These are phyloP conservation scores for Cecropterus lyciades DNA, from an alignment of 1,140 invertebrate species.

Conservation along the genomic window DNA sequence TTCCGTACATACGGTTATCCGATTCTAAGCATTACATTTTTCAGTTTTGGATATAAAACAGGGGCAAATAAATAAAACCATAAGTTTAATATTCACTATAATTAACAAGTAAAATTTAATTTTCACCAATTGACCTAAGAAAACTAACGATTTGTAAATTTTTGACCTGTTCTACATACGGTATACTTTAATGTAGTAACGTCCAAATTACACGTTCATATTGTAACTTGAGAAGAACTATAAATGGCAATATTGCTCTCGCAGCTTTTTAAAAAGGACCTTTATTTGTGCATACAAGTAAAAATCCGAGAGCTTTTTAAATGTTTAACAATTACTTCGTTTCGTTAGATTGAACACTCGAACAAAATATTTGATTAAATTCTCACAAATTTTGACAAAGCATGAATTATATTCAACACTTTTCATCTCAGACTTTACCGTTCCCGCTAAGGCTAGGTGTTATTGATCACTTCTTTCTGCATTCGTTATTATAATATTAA, in stretches of 20 bases:
- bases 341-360: too few relatives aligned
- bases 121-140: too few relatives aligned
- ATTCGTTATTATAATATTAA: background rate
- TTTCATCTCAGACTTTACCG: conserved; percentile 15
- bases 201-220: conserved; percentile 4
- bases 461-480: conserved; percentile 7
- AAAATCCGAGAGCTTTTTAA: too few relatives aligned
- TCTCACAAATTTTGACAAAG: conserved; percentile 3
- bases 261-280: too few relatives aligned
- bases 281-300: background rate
- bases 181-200: conserved; percentile 11
- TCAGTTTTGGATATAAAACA: too few relatives aligned
- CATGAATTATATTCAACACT: conserved; percentile 12
- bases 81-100: too few relatives aligned
- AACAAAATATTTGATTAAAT: background rate
- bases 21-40: too few relatives aligned
- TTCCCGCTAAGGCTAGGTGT: conserved; percentile 15
- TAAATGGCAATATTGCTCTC: background rate
- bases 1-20: background rate
- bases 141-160: too few relatives aligned
- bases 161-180: background rate
- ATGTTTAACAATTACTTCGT: too few relatives aligned
- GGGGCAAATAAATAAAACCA: too few relatives aligned
- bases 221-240: background rate
- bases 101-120: too few relatives aligned